Evolutionary conservation across 2,113 vertebrate species (phyloP).

Genomic region (Leptobrachium leishanense): DNA sequence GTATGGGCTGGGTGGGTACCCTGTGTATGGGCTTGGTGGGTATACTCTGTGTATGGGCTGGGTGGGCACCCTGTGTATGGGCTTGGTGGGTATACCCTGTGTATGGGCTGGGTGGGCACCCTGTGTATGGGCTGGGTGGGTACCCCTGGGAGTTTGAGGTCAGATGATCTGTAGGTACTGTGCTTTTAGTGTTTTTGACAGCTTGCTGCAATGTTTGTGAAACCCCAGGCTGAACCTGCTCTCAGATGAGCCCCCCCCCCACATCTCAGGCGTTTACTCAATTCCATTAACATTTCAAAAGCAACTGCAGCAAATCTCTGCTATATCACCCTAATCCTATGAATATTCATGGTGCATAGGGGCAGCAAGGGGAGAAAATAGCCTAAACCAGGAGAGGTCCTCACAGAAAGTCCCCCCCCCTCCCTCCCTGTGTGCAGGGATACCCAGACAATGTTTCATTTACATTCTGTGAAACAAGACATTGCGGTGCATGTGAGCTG

Average conservation of each 20-base stretch:
- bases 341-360: not conserved
- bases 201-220: constrained; percentile 36
- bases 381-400: not conserved
- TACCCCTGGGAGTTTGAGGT: constrained; percentile 54
- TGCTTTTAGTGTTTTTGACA: constrained; percentile 55
- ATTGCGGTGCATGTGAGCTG: not conserved
- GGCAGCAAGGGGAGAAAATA: not conserved
- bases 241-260: no score
- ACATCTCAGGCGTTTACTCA: constrained; percentile 37
- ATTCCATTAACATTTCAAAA: constrained; percentile 43
- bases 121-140: constrained; percentile 38
- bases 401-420: no score
- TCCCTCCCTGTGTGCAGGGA: no score
- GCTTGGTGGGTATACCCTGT: no score
- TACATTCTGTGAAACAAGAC: not conserved
- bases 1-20: no score
- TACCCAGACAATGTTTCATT: not conserved
- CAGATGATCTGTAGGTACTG: constrained; percentile 54
- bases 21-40: no score
- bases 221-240: constrained; percentile 1
- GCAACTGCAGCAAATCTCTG: constrained; percentile 25
- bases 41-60: no score
- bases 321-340: constrained; percentile 4
- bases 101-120: no score
- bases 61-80: no score